phyloP scores from a whole-genome alignment of 2,888 invertebrate genomes.

The Catocala nupta region DNA sequence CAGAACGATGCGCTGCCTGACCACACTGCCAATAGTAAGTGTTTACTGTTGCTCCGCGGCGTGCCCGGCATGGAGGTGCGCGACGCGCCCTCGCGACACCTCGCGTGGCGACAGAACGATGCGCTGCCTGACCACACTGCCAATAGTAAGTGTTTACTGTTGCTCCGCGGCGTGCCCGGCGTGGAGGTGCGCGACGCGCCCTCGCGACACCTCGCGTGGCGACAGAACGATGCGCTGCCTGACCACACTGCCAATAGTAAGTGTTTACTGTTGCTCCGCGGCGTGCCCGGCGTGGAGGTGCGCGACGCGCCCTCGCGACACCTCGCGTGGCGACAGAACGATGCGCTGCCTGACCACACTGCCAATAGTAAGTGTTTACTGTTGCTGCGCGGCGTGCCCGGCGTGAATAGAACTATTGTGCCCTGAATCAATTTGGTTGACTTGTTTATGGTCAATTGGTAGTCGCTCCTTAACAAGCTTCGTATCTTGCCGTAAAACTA shows the following conservation, averaged over 20 bases:
- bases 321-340: conserved; percentile 54
- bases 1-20: conserved; percentile 50
- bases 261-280: no score
- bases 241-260: conserved; percentile 59
- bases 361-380: conserved; percentile 61
- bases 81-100: conserved; percentile 77
- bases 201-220: conserved; percentile 72
- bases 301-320: no score
- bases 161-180: conserved; percentile 94
- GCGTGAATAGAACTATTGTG: no score
- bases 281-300: no score
- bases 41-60: conserved; percentile 92
- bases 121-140: conserved; percentile 51
- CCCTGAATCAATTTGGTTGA: no score
- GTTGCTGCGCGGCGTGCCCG: no score
- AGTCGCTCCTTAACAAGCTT: no score
- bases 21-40: conserved; percentile 63
- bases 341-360: conserved; percentile 52
- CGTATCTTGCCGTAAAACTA: no score
- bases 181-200: conserved; percentile 85
- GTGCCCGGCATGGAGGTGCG: conserved; percentile 89
- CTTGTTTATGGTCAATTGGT: no score
- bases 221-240: conserved; percentile 53
- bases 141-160: conserved; percentile 83
- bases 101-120: conserved; percentile 59